phyloP scores from a whole-genome alignment of 1,140 invertebrate genomes.

The Marisa cornuarietis region DNA sequence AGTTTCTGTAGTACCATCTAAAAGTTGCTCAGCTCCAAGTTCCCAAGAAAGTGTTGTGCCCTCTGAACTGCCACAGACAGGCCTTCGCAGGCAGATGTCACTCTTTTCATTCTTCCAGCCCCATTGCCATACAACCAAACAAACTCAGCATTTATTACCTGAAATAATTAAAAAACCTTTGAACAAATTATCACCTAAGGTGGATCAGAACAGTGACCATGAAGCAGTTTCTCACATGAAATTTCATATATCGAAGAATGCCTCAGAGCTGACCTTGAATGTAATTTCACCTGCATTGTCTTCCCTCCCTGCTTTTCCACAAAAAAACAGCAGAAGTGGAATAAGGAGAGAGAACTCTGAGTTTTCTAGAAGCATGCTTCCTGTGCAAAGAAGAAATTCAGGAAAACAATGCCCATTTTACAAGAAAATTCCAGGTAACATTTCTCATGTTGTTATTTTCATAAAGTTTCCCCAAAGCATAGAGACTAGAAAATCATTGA shows the following conservation, averaged over 20 bases:
- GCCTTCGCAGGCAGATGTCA: constrained; percentile 15
- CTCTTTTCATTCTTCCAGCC: constrained; percentile 22
- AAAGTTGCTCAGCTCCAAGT: too few relatives aligned
- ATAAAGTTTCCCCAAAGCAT: neutral
- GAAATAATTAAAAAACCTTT: neutral
- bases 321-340: too few relatives aligned
- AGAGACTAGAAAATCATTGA: neutral
- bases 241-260: neutral
- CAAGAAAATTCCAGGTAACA: constrained; percentile 61
- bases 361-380: too few relatives aligned
- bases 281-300: neutral
- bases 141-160: neutral
- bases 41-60: too few relatives aligned
- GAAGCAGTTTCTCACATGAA: neutral
- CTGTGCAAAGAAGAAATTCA: neutral
- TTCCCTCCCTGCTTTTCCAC: neutral
- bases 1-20: too few relatives aligned
- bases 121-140: neutral
- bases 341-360: too few relatives aligned
- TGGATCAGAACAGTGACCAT: too few relatives aligned
- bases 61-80: too few relatives aligned
- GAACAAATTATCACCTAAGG: too few relatives aligned
- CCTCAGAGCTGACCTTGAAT: neutral
- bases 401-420: constrained; percentile 54
- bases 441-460: constrained; percentile 3